phyloP scores from a whole-genome alignment of 2,888 invertebrate genomes.

The Creontiades dilutus region DNA sequence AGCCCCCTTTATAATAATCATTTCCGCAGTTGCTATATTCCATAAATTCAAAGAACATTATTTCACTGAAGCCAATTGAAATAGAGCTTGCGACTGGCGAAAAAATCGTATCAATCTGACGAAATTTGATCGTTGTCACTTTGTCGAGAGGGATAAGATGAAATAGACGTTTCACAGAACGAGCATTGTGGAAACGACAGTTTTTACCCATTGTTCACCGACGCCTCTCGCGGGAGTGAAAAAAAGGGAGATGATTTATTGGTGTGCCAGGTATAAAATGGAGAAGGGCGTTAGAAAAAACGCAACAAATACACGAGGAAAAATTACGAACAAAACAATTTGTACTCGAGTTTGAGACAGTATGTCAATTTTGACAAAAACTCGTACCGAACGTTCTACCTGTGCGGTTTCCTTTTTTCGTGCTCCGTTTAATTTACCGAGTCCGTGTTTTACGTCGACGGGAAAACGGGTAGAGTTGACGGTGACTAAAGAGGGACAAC shows the following conservation, averaged over 20 bases:
- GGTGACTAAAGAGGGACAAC: background rate
- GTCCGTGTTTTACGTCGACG: background rate
- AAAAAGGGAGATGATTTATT: background rate
- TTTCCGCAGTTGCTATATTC: too few relatives aligned
- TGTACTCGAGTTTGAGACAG: background rate
- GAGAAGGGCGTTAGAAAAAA: background rate
- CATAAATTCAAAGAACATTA: too few relatives aligned
- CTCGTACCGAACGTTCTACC: background rate
- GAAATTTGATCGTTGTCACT: background rate
- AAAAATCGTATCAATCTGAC: background rate
- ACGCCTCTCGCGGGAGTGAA: background rate
- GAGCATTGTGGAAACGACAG: background rate
- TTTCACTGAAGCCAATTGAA: too few relatives aligned
- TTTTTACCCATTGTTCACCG: background rate
- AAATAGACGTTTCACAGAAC: background rate
- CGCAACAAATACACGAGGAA: background rate
- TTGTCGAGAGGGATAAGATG: background rate
- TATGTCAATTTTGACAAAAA: background rate
- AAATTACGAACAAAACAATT: background rate
- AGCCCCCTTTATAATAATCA: too few relatives aligned
- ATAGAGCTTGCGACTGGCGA: background rate
- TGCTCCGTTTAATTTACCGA: background rate
- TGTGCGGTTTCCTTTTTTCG: background rate
- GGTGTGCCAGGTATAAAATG: background rate
- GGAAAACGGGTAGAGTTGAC: background rate